phyloP scores from a whole-genome alignment of 1,140 invertebrate genomes.

The Sitobion miscanthi region DNA sequence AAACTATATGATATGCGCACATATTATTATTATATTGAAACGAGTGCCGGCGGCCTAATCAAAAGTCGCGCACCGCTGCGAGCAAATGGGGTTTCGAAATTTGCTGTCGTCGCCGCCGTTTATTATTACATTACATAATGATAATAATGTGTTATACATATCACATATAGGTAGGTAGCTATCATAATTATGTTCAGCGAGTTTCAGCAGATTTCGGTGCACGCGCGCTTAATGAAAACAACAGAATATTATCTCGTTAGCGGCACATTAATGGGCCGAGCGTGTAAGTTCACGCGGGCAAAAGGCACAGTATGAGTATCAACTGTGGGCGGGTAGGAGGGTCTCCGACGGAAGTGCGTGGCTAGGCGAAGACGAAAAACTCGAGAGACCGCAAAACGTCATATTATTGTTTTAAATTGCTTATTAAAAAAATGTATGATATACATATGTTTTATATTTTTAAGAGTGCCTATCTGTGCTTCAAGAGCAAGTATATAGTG shows the following conservation, averaged over 20 bases:
- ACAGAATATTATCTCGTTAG: background rate
- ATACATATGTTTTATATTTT: no score
- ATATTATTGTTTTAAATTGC: constrained; percentile 8
- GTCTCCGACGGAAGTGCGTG: no score
- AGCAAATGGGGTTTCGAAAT: background rate
- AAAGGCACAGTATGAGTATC: no score
- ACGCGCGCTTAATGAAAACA: background rate
- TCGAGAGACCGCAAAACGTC: background rate
- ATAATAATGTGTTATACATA: background rate
- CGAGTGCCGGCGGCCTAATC: background rate
- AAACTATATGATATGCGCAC: background rate
- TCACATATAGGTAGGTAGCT: background rate
- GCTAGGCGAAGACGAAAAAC: background rate
- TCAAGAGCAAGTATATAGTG: no score
- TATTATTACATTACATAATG: background rate
- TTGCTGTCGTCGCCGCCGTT: background rate
- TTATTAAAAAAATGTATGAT: background rate
- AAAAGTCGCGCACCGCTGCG: background rate
- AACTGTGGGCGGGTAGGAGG: background rate
- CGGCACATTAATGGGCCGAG: background rate
- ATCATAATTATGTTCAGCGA: background rate
- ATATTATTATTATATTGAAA: background rate
- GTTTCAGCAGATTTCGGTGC: background rate
- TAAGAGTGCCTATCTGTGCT: no score
- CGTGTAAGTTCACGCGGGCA: background rate